phyloP scores from a whole-genome alignment of 2,113 vertebrate genomes.

The Hymenochirus boettgeri region DNA sequence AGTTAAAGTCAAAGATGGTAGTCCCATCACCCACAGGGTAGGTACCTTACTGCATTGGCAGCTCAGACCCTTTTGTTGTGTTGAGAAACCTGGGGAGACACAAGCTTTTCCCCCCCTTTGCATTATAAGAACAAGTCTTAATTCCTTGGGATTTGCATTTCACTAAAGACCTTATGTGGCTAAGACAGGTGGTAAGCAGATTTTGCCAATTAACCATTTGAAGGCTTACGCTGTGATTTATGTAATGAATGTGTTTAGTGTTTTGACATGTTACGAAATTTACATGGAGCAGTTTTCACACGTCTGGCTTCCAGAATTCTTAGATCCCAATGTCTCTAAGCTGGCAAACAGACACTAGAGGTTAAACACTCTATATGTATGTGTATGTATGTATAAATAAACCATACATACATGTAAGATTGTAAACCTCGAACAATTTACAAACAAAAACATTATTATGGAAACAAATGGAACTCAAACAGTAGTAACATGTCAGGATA shows the following conservation, averaged over 20 bases:
- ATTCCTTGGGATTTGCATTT: conserved; percentile 49
- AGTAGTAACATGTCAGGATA: too few species aligned
- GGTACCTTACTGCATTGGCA: conserved; percentile 52
- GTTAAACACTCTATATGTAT: too few species aligned
- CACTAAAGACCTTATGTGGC: conserved; percentile 53
- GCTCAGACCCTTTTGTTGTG: conserved; percentile 25
- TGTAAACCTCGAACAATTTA: too few species aligned
- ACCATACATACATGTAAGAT: too few species aligned
- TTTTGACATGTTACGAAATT: not conserved
- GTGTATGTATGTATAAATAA: too few species aligned
- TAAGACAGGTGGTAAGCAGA: conserved; percentile 51
- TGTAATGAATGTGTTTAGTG: conserved; percentile 14
- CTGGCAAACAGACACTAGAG: too few species aligned
- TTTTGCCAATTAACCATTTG: conserved; percentile 52
- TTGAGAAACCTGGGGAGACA: conserved; percentile 17
- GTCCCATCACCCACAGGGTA: conserved; percentile 77
- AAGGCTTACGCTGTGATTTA: conserved; percentile 30
- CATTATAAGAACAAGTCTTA: conserved; percentile 46
- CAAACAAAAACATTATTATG: too few species aligned
- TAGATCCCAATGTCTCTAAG: too few species aligned
- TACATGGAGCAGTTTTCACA: not conserved
- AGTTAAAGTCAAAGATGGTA: conserved; percentile 65
- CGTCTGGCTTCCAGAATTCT: not conserved
- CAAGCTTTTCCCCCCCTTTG: conserved; percentile 50
- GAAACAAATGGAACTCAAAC: too few species aligned